Evolutionary conservation across 2,888 invertebrate species (phyloP), one percentile per base, ranked within the genome.

Genomic region (Lasioglossum morio): DNA sequence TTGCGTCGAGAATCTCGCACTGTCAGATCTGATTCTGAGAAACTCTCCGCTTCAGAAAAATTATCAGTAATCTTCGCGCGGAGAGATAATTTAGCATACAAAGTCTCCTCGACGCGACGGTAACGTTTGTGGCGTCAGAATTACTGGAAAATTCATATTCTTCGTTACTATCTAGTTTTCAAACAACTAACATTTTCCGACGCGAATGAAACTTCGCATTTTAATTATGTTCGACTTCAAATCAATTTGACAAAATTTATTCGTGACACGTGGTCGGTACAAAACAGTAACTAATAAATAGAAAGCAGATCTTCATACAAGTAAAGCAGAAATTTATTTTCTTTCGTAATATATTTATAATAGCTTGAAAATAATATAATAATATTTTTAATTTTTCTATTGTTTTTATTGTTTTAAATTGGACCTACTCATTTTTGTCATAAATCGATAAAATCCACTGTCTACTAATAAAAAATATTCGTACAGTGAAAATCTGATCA

Each of bases 21-120:
- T 70, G 77, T 78, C 79, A 57, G 66, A 34, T 46, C 69, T 23
- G 79, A 53, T 88, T 89, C 89, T 76, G 66, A 79, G 88, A 88
- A 89, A 16, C 66, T 27, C 73, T 23, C 63, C 66, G 10, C 72
- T 19, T 40, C 70, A 43, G 73, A 69, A 74, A 88, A 87, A 84
- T 86, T 82, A 81, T 82, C 80, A 72, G 48, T 53, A 60, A 60
- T 63, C 40, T 70, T 53, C 81, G 63, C 76, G 78, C 48, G 81
- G 74, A 73, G 78, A 7, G 3, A 30, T 37, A 8, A 4, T 34
- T 23, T 69, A 69, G 34, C 37, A 66, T 63, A 30, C 27, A 63
- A 63, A 63, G 27, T 30, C 0, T 16, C 16, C 48, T 48, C 48
- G 19, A 1, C 48, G 46, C 60, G 30, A 14, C 14, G 27, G 27